Evolutionary conservation across 1,140 invertebrate species (phyloP).

Genomic region (Cyrtorhinus lividipennis): DNA sequence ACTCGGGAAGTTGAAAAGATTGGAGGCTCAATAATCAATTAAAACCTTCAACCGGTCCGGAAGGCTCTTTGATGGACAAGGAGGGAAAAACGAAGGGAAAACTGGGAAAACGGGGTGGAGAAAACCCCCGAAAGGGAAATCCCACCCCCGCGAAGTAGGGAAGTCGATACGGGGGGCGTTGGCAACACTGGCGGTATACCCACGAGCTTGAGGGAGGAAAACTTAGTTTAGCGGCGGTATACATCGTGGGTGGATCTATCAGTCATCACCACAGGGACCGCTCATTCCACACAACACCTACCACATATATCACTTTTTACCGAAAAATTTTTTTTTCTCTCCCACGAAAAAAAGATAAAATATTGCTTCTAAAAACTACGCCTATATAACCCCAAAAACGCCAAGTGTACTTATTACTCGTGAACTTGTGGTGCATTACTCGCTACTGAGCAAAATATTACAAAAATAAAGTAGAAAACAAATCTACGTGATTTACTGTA

Average conservation of each 20-base stretch:
- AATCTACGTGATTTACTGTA: not conserved
- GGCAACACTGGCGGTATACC: no score
- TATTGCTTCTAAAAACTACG: not conserved
- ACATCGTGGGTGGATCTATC: slow-evolving; percentile 13
- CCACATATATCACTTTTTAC: no score
- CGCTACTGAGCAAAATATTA: not conserved
- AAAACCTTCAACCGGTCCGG: no score
- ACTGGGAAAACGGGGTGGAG: no score
- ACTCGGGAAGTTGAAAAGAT: no score
- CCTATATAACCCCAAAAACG: not conserved
- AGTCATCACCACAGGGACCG: slow-evolving; percentile 6
- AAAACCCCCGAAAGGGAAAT: no score
- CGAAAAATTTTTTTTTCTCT: not conserved
- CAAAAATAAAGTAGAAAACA: not conserved
- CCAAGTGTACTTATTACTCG: slow-evolving; percentile 14
- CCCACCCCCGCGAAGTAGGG: no score
- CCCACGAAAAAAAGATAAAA: not conserved
- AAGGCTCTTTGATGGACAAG: no score
- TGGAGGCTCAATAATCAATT: no score
- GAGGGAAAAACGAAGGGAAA: no score
- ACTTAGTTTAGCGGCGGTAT: slow-evolving; percentile 13
- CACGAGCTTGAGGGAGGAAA: no score
- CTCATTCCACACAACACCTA: not conserved
- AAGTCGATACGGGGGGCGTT: no score
- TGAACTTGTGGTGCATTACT: slow-evolving; percentile 6